Evolutionary conservation across 2,888 invertebrate species (phyloP).

Genomic region (Dasypolia templi): DNA sequence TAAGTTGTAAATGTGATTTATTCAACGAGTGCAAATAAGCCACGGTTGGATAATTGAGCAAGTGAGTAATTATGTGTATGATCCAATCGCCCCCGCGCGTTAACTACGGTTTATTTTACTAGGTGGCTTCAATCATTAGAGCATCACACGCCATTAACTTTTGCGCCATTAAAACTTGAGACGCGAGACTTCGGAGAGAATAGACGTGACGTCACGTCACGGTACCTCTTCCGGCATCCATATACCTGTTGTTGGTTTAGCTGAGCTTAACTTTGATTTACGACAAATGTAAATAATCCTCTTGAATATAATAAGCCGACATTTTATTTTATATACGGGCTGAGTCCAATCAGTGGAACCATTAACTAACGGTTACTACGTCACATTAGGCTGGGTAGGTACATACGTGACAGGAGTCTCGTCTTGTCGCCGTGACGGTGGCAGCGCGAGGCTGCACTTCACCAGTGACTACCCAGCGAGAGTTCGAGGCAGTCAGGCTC

Average conservation of each 20-base stretch:
- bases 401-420: slow-evolving; percentile 82
- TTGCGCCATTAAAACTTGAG: slow-evolving; percentile 38
- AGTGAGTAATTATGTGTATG: slow-evolving; percentile 58
- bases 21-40: slow-evolving; percentile 43
- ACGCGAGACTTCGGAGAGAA: slow-evolving; percentile 13
- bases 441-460: slow-evolving; percentile 97
- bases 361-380: slow-evolving; percentile 12
- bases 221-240: slow-evolving; percentile 1
- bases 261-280: slow-evolving; percentile 27
- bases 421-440: slow-evolving; percentile 95
- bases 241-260: slow-evolving; percentile 8
- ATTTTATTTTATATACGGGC: slow-evolving; percentile 14
- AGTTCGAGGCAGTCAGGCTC: slow-evolving; percentile 94
- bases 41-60: slow-evolving; percentile 56
- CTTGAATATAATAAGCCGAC: neutral
- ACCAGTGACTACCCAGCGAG: slow-evolving; percentile 96
- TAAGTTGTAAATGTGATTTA: slow-evolving; percentile 47
- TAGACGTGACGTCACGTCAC: slow-evolving; percentile 45
- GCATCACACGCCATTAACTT: slow-evolving; percentile 51
- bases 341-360: slow-evolving; percentile 13
- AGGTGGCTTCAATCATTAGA: slow-evolving; percentile 59
- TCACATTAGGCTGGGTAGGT: slow-evolving; percentile 4
- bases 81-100: slow-evolving; percentile 46
- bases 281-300: slow-evolving; percentile 6
- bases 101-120: slow-evolving; percentile 51